A percentile compares a stretch with the other conserved stretches of the same genome.
These are phyloP conservation scores for Sepiola atlantica DNA, from an alignment of 2,888 invertebrate genomes.

Conservation along the genomic window DNA sequence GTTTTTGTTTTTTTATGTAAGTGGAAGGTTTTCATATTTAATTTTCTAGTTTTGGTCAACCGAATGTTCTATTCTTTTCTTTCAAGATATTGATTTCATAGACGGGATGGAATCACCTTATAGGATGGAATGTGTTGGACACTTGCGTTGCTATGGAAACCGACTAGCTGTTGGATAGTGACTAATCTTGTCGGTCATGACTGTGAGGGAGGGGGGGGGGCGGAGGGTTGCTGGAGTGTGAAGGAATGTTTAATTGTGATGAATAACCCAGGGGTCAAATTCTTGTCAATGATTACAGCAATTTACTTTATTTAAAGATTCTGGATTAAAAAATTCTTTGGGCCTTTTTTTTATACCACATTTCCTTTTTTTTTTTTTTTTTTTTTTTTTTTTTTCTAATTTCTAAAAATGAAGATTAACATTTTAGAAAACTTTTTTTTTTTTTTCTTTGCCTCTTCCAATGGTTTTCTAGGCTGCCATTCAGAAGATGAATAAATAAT, in stretches of 20 bases:
- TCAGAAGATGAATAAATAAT: too few relatives aligned
- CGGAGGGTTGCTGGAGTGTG: neutral
- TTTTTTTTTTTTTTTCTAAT: neutral
- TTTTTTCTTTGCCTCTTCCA: too few relatives aligned
- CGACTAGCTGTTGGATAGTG: neutral
- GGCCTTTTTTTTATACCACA: neutral
- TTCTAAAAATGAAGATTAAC: too few relatives aligned
- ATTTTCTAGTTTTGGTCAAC: too few relatives aligned
- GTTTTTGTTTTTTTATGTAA: too few relatives aligned
- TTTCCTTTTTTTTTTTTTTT: neutral
- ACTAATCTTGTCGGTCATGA: neutral
- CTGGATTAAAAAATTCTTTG: neutral
- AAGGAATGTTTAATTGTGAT: neutral
- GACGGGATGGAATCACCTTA: too few relatives aligned
- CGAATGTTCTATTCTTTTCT: neutral
- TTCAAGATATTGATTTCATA: neutral
- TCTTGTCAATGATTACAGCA: neutral
- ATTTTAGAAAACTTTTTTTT: too few relatives aligned
- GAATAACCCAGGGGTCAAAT: neutral
- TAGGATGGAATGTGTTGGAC: neutral
- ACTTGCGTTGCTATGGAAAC: neutral
- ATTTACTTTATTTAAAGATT: neutral
- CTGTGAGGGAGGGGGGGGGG: too few relatives aligned
- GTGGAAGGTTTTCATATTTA: too few relatives aligned
- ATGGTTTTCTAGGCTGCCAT: too few relatives aligned